These are phyloP conservation scores for Nymphalis polychloros DNA, from an alignment of 2,888 invertebrate species.

Conservation along the genomic window DNA sequence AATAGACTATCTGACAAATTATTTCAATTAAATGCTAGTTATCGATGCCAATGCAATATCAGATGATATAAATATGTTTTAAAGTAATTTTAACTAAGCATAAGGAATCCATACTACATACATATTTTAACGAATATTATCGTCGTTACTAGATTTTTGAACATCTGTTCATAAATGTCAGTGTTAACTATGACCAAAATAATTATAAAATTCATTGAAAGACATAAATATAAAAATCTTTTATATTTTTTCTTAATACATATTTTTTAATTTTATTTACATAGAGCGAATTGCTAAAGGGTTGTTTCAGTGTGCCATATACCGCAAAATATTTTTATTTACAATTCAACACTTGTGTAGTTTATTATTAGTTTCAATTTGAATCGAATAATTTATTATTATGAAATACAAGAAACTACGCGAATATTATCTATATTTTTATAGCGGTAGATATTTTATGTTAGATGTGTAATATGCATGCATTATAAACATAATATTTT, in stretches of 20 bases:
- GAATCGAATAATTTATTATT: constrained; percentile 15
- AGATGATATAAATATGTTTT: not conserved
- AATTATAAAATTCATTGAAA: not conserved
- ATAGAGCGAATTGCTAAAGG: not conserved
- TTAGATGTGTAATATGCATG: constrained; percentile 14
- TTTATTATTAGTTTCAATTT: constrained; percentile 18
- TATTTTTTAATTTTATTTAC: not conserved
- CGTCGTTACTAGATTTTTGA: not conserved
- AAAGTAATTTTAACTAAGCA: not conserved
- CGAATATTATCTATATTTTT: constrained; percentile 34
- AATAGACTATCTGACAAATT: not conserved
- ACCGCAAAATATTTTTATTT: constrained; percentile 1
- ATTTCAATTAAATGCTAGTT: not conserved
- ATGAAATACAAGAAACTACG: constrained; percentile 22
- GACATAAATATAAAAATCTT: not conserved
- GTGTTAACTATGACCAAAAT: not conserved
- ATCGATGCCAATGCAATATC: not conserved
- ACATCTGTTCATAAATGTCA: not conserved
- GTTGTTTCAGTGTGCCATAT: constrained; percentile 16
- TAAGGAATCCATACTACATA: not conserved
- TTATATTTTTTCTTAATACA: not conserved
- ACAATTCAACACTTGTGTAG: constrained; percentile 7
- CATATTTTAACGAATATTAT: not conserved
- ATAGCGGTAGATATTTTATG: constrained; percentile 25
- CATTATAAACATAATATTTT: constrained; percentile 8